phyloP scores from a whole-genome alignment of 2,888 invertebrate species.

The Urechis unicinctus region DNA sequence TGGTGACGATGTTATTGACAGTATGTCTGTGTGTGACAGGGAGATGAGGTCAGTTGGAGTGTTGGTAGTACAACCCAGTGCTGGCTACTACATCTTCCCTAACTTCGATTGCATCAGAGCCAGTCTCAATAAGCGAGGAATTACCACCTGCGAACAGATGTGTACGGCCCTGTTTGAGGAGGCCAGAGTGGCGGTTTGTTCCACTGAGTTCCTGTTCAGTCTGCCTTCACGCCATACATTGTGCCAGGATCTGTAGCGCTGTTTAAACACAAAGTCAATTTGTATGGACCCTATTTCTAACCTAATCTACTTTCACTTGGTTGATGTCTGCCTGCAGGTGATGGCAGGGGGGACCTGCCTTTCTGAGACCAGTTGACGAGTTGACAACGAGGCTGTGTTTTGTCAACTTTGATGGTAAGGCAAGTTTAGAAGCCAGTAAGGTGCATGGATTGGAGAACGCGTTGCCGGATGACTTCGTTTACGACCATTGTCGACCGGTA shows the following conservation, averaged over 20 bases:
- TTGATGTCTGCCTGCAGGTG: no score
- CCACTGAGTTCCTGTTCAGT: not conserved
- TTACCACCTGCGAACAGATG: constrained; percentile 38
- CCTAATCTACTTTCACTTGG: constrained; percentile 18
- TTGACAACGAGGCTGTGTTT: constrained; percentile 43
- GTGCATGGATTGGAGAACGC: constrained; percentile 26
- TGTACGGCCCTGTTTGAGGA: constrained; percentile 37
- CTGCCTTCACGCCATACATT: no score
- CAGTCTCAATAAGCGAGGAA: constrained; percentile 26
- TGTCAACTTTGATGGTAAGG: constrained; percentile 43
- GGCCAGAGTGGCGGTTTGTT: constrained; percentile 36
- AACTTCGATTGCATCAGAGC: constrained; percentile 36
- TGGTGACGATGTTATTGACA: no score
- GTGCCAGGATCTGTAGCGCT: no score
- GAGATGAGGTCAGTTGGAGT: constrained; percentile 38
- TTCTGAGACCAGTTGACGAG: constrained; percentile 36
- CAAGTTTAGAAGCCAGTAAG: constrained; percentile 33
- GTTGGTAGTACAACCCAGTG: constrained; percentile 28
- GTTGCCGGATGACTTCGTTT: constrained; percentile 34
- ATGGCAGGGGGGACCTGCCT: constrained; percentile 45
- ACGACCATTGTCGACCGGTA: constrained; percentile 28
- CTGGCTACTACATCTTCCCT: constrained; percentile 45
- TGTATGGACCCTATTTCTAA: not conserved
- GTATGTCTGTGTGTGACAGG: no score
- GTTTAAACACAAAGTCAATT: no score